Evolutionary conservation across 2,888 invertebrate species (phyloP).

Genomic region (Coremacera marginata): DNA sequence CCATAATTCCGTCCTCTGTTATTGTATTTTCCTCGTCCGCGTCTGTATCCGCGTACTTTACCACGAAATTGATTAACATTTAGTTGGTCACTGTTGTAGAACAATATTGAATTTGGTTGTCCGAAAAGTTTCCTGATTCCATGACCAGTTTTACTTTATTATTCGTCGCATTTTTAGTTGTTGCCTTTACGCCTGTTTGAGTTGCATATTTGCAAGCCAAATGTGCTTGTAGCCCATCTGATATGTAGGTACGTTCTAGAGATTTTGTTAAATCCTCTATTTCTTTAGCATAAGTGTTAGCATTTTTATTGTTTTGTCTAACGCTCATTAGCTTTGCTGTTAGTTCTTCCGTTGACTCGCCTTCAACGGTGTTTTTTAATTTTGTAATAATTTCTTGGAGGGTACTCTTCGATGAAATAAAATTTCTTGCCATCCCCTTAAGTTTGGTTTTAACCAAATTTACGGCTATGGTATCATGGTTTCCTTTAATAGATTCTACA

Average conservation of each 20-base stretch:
- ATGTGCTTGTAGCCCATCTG: slow-evolving; percentile 12
- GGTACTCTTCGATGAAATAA: too few relatives aligned
- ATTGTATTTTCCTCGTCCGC: too few relatives aligned
- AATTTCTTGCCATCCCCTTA: too few relatives aligned
- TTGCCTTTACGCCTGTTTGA: not conserved
- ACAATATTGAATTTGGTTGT: slow-evolving; percentile 18
- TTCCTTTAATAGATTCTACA: too few relatives aligned
- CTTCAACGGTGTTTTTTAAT: not conserved
- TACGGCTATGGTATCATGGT: too few relatives aligned
- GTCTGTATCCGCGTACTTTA: too few relatives aligned
- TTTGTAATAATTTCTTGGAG: not conserved
- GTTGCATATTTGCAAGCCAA: slow-evolving; percentile 13
- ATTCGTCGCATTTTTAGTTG: not conserved
- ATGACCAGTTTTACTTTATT: slow-evolving; percentile 6
- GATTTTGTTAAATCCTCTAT: too few relatives aligned
- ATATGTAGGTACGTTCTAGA: not conserved
- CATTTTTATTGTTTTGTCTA: not conserved
- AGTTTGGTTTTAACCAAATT: too few relatives aligned
- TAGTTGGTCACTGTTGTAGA: too few relatives aligned
- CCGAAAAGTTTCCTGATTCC: slow-evolving; percentile 17
- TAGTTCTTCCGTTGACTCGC: not conserved
- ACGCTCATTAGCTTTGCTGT: not conserved
- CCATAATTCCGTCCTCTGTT: too few relatives aligned
- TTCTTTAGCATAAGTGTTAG: not conserved
- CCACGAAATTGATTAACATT: too few relatives aligned